Evolutionary conservation across 2,113 vertebrate species (phyloP).

Genomic region (Hoplias malabaricus): DNA sequence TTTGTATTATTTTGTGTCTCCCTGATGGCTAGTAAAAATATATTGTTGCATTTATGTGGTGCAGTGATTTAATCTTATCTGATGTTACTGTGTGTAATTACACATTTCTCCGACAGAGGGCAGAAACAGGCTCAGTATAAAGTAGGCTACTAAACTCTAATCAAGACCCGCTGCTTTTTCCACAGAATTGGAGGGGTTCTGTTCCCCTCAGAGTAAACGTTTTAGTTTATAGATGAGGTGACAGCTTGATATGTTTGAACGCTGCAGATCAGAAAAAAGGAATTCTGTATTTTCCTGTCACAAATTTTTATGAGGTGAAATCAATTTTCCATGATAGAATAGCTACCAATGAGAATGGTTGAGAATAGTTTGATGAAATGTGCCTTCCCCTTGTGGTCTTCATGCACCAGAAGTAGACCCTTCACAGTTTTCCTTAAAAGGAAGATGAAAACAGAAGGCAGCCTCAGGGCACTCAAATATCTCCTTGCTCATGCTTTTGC

Average conservation of each 20-base stretch:
- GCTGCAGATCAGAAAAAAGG: background rate
- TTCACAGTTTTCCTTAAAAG: background rate
- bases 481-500: background rate
- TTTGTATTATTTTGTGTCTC: conserved; percentile 71
- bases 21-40: conserved; percentile 72
- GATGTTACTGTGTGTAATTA: background rate
- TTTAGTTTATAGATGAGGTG: background rate
- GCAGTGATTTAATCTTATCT: background rate
- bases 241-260: background rate
- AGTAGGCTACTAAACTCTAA: background rate
- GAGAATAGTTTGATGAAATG: background rate
- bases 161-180: background rate
- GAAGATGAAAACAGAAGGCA: background rate
- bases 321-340: background rate
- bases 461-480: background rate
- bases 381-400: background rate
- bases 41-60: conserved; percentile 63
- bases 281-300: background rate
- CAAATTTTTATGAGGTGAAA: background rate
- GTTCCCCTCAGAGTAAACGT: background rate
- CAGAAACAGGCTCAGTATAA: conserved; percentile 15
- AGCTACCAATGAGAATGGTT: background rate
- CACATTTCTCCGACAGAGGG: conserved; percentile 40
- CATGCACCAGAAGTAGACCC: background rate
- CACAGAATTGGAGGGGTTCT: background rate